Conservation (phyloP, 2,113 vertebrate species). For the Pseudois nayaur region DNA sequence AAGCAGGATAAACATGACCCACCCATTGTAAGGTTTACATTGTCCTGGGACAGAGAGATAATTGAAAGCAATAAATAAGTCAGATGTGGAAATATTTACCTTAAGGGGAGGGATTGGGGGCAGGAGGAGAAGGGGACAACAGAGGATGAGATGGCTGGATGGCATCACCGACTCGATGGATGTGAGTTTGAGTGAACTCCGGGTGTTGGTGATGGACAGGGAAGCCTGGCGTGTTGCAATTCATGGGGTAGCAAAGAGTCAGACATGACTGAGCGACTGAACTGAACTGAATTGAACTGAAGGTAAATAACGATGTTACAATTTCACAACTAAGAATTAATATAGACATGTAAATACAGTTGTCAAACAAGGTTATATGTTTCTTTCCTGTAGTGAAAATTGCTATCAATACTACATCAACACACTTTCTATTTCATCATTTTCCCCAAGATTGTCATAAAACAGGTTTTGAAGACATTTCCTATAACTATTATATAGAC, state of each 20-base stretch:
- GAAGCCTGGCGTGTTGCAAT: no score
- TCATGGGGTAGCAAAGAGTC: no score
- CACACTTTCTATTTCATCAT: background rate
- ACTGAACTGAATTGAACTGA: no score
- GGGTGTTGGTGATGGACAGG: no score
- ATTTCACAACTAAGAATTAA: background rate
- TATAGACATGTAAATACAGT: background rate
- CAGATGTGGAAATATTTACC: background rate
- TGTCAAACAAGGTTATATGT: background rate
- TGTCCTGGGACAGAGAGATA: background rate
- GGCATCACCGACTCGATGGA: no score
- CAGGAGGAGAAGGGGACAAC: no score
- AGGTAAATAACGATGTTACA: background rate
- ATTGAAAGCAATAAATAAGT: background rate
- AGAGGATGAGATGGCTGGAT: no score
- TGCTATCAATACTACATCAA: background rate
- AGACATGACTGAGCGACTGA: no score
- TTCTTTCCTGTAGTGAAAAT: background rate
- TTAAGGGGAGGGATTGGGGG: background rate
- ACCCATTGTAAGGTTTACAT: background rate
- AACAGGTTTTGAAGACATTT: background rate
- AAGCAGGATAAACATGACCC: background rate
- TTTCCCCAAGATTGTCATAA: background rate
- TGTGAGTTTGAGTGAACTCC: no score
- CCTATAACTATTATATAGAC: background rate